Base-by-base conservation (phyloP, 2,888 invertebrate species). In the Piscicola geometra region DNA sequence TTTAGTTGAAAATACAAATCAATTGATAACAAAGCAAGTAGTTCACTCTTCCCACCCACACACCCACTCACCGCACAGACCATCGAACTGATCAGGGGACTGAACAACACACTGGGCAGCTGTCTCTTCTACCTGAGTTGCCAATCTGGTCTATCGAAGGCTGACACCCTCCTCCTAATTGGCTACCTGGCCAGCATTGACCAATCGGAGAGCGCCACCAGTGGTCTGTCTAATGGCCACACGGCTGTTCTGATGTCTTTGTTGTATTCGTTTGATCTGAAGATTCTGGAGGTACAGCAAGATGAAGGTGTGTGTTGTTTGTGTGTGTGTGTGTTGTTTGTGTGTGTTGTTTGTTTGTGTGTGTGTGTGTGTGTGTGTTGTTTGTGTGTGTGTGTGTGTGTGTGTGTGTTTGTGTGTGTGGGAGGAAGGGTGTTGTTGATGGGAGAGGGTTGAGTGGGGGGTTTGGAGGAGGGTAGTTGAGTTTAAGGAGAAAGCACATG, bases 191-290 rank as follows among this genome's bases (percentile, higher is more conserved):
- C 81, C 9, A 56, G 25, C 74, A 76, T 73, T n/a, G 82, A 82
- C 70, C 79, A 78, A 47, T 77, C 77, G 0, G 70, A 80, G 28
- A 79, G 76, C 25, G 86, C 89, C 0, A 88, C 90, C 0, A 92
- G 92, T 1, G 90, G 90, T 18, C 87, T 94, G 32, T 92, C 93
- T 83, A 90, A 91, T 81, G 90, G 93, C 0, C 91, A 91, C 0
- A 85, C 93, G 1, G 90, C 91, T 0, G 85, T 95, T 41, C 88
- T 92, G 78, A 91, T 94, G 91, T 90, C 94, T 0, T 85, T 94
- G 64, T 84, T 95, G 1, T 93, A 93, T 83, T 90, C 92, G 0
- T 87, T 94, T 75, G 94, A 96, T 85, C 87, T 93, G 15, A 92
- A 92, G 79, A 88, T 92, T 32, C 85, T 94, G 30, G 84, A 84